Conservation (phyloP, 2,888 invertebrate species). For the Trichogramma dendrolimi region DNA sequence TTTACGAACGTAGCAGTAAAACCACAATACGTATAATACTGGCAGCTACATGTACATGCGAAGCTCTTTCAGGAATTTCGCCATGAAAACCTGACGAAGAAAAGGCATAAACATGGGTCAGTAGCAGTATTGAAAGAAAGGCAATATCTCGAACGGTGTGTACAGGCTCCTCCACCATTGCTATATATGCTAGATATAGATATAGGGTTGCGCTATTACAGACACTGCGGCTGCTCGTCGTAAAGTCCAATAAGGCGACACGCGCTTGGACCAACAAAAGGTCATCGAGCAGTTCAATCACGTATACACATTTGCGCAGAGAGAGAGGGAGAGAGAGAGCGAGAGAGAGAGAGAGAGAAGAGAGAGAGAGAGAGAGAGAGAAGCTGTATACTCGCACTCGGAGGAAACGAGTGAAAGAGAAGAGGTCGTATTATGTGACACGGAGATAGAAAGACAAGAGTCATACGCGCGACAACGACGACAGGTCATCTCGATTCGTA, state of each 20-base stretch:
- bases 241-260: conserved; percentile 28
- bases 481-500: too few species aligned
- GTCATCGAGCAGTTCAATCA: conserved; percentile 24
- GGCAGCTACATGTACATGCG: too few species aligned
- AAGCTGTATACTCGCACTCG: background rate
- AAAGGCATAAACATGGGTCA: conserved; percentile 27
- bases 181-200: too few species aligned
- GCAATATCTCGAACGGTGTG: conserved; percentile 21
- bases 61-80: too few species aligned
- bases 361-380: conserved; percentile 23
- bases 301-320: conserved; percentile 16
- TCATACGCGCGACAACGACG: too few species aligned
- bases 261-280: conserved; percentile 7
- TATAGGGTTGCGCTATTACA: too few species aligned
- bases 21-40: conserved; percentile 2
- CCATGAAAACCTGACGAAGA: background rate
- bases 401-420: too few species aligned
- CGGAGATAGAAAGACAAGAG: too few species aligned
- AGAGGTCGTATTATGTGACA: too few species aligned
- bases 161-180: too few species aligned
- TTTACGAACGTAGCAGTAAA: too few species aligned
- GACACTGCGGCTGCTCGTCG: conserved; percentile 7
- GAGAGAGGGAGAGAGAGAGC: background rate
- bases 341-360: background rate
- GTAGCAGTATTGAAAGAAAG: conserved; percentile 27